A percentile compares a stretch with the other conserved stretches of the same genome.
Evolutionary conservation across 2,113 vertebrate species (phyloP).

Genomic region (Scomber colias): DNA sequence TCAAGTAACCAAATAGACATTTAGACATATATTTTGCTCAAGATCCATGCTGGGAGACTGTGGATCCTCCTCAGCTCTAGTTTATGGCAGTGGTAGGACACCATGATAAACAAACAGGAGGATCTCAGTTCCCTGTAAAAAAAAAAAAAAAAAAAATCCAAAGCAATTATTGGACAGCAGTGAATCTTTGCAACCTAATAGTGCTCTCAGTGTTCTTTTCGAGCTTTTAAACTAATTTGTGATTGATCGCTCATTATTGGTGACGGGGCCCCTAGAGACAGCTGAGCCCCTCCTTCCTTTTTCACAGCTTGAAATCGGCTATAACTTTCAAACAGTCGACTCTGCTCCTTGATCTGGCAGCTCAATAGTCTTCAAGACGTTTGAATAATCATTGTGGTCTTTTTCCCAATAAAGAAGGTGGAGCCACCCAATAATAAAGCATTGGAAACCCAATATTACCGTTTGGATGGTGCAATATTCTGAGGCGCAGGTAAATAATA

Average conservation of each 20-base stretch:
- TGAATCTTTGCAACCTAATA: slow-evolving; percentile 81
- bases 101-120: slow-evolving; percentile 56
- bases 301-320: slow-evolving; percentile 68
- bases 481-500: slow-evolving; percentile 5
- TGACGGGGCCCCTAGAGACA: slow-evolving; percentile 67
- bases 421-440: slow-evolving; percentile 62
- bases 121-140: slow-evolving; percentile 33
- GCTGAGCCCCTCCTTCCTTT: slow-evolving; percentile 52
- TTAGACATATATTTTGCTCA: too few relatives aligned
- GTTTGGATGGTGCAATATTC: slow-evolving; percentile 48
- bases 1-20: too few relatives aligned
- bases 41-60: neutral
- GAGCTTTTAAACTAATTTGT: slow-evolving; percentile 82
- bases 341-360: slow-evolving; percentile 55
- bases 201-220: slow-evolving; percentile 83
- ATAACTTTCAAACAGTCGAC: slow-evolving; percentile 74
- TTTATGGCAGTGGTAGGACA: slow-evolving; percentile 29
- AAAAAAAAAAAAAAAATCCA: slow-evolving; percentile 39
- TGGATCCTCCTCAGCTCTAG: neutral
- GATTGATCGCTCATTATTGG: slow-evolving; percentile 86
- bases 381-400: slow-evolving; percentile 70
- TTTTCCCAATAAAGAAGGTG: slow-evolving; percentile 71
- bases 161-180: slow-evolving; percentile 81
- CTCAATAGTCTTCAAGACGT: slow-evolving; percentile 74
- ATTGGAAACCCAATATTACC: slow-evolving; percentile 48